Evolutionary conservation across 2,113 vertebrate species (phyloP).

Genomic region (Nesoenas mayeri): DNA sequence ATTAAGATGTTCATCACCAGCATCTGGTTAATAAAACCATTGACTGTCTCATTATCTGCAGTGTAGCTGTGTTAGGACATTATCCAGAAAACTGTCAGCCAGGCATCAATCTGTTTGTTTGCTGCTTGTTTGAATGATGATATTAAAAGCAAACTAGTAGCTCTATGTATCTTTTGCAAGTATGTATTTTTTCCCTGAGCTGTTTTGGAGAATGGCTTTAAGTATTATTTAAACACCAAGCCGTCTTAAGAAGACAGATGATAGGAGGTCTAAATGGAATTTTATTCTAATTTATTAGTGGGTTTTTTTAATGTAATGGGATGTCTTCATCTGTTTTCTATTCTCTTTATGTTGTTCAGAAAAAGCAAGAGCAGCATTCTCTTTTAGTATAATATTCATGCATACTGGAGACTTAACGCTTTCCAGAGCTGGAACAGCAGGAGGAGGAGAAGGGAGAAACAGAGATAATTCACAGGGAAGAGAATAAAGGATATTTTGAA

Average conservation of each 20-base stretch:
- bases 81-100: not conserved
- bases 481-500: constrained; percentile 7
- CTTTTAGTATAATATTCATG: not conserved
- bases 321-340: constrained; percentile 31
- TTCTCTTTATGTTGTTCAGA: constrained; percentile 11
- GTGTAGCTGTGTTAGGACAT: not conserved
- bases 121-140: not conserved
- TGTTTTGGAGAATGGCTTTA: not conserved
- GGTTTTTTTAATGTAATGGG: not conserved
- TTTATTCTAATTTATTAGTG: constrained; percentile 22
- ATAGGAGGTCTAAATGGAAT: not conserved
- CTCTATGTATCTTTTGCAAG: not conserved
- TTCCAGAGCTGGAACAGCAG: constrained; percentile 14
- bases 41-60: not conserved
- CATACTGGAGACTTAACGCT: not conserved
- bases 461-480: not conserved
- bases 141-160: not conserved
- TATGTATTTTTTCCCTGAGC: not conserved
- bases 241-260: not conserved
- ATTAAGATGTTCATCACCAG: not conserved
- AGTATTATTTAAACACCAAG: not conserved
- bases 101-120: not conserved
- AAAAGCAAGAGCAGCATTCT: not conserved
- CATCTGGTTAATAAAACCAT: not conserved
- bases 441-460: not conserved